A percentile compares a stretch with the other conserved stretches of the same genome.
These are phyloP conservation scores for Colostygia pectinataria DNA, from an alignment of 2,888 invertebrate genomes.

Conservation along the genomic window DNA sequence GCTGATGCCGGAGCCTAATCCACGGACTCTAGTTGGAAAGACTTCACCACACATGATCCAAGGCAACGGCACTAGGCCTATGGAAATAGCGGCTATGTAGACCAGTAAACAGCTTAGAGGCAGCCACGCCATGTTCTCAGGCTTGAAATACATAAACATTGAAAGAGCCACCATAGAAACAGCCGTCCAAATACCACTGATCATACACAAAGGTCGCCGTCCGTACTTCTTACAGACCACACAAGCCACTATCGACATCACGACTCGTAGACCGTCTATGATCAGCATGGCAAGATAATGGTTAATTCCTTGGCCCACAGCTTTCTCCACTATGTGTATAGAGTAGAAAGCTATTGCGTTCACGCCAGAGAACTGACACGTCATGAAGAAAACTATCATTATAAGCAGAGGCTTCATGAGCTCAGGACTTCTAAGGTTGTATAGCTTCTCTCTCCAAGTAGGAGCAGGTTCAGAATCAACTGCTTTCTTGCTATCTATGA, in stretches of 20 bases:
- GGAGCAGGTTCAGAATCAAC: slow-evolving; percentile 55
- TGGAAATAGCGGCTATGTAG: slow-evolving; percentile 83
- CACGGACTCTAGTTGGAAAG: slow-evolving; percentile 84
- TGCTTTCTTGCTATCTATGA: slow-evolving; percentile 69
- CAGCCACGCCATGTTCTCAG: slow-evolving; percentile 72
- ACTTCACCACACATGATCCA: slow-evolving; percentile 90
- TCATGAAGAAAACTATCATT: slow-evolving; percentile 85
- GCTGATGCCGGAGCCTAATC: slow-evolving; percentile 86
- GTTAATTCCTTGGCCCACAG: slow-evolving; percentile 82
- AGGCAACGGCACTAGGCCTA: slow-evolving; percentile 86
- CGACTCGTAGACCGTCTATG: slow-evolving; percentile 84
- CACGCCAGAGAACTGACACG: slow-evolving; percentile 87
- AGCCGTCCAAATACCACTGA: slow-evolving; percentile 85
- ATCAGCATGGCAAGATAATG: slow-evolving; percentile 86
- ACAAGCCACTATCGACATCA: slow-evolving; percentile 85
- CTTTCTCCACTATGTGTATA: slow-evolving; percentile 84
- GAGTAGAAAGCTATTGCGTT: slow-evolving; percentile 89
- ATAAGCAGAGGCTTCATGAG: slow-evolving; percentile 84
- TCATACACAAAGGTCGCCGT: slow-evolving; percentile 84
- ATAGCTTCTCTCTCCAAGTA: slow-evolving; percentile 58
- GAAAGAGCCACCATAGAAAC: slow-evolving; percentile 83
- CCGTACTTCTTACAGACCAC: slow-evolving; percentile 84
- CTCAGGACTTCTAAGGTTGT: slow-evolving; percentile 68
- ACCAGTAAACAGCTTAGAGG: slow-evolving; percentile 78
- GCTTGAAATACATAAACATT: slow-evolving; percentile 66